Conservation (phyloP, 2,113 vertebrate genomes). For the Aythya baeri region DNA sequence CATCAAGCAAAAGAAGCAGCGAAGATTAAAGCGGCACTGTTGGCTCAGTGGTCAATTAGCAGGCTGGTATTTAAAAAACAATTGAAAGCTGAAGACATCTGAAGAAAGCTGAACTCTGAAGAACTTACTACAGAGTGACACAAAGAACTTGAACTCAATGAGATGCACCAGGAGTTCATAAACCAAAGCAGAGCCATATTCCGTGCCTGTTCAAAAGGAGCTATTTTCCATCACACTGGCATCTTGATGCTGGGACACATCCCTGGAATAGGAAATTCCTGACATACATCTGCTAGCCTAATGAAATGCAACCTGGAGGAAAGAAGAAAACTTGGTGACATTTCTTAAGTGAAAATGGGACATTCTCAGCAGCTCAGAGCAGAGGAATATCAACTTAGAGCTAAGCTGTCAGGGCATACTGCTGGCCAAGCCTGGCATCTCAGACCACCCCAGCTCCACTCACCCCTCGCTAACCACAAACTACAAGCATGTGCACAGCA, state of each 20-base stretch:
- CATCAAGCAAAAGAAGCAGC: background rate
- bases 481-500: background rate
- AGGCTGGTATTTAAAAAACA: accelerated
- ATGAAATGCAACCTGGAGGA: background rate
- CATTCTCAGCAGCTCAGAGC: background rate
- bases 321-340: background rate
- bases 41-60: background rate
- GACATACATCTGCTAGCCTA: background rate
- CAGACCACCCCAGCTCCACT: background rate
- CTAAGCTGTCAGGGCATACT: accelerated
- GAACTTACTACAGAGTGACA: background rate
- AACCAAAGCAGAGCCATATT: background rate
- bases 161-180: accelerated
- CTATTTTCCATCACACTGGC: accelerated
- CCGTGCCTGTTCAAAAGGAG: background rate
- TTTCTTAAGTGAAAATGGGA: background rate
- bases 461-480: background rate
- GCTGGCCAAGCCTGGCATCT: background rate
- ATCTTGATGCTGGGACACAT: background rate
- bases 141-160: background rate
- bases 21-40: background rate
- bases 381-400: background rate
- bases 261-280: background rate
- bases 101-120: background rate
- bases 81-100: background rate